Percentiles rank a stretch among this genome's conserved stretches.
phyloP scores from a whole-genome alignment of 2,888 invertebrate genomes.

The Nycteola revayana region DNA sequence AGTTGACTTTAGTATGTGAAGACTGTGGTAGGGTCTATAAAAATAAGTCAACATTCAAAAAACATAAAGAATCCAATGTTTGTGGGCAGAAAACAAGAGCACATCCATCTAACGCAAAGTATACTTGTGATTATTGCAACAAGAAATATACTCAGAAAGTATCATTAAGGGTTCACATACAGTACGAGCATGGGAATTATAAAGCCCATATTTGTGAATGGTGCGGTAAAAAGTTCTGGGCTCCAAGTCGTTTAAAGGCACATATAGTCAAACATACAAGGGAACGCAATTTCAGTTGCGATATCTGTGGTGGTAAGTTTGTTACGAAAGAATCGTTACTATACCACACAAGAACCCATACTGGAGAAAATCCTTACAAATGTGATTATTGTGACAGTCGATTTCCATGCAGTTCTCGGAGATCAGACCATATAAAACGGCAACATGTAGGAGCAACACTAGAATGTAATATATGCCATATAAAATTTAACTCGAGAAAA shows the following conservation, averaged over 20 bases:
- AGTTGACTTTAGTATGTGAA: slow-evolving; percentile 50
- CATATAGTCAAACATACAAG: slow-evolving; percentile 67
- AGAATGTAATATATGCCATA: slow-evolving; percentile 54
- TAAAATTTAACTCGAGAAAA: slow-evolving; percentile 47
- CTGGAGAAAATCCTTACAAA: slow-evolving; percentile 64
- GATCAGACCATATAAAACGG: slow-evolving; percentile 55
- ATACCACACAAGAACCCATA: slow-evolving; percentile 67
- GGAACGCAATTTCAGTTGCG: slow-evolving; percentile 60
- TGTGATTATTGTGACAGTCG: slow-evolving; percentile 53
- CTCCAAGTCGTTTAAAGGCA: slow-evolving; percentile 61
- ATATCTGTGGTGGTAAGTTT: slow-evolving; percentile 55
- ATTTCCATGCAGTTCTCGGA: slow-evolving; percentile 61
- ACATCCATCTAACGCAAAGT: slow-evolving; percentile 51
- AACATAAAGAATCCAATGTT: slow-evolving; percentile 54
- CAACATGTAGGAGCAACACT: slow-evolving; percentile 46
- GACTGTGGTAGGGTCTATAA: slow-evolving; percentile 64
- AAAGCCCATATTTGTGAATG: slow-evolving; percentile 63
- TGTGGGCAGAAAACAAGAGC: slow-evolving; percentile 53
- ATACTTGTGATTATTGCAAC: slow-evolving; percentile 64
- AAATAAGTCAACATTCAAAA: slow-evolving; percentile 54
- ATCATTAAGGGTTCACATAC: slow-evolving; percentile 64
- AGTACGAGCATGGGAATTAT: slow-evolving; percentile 64
- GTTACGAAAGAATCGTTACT: slow-evolving; percentile 64
- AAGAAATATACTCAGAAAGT: slow-evolving; percentile 68
- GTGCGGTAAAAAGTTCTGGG: slow-evolving; percentile 68